Conservation (phyloP, 2,797 vertebrate genomes). For the Oreonectes daqikongensis region DNA sequence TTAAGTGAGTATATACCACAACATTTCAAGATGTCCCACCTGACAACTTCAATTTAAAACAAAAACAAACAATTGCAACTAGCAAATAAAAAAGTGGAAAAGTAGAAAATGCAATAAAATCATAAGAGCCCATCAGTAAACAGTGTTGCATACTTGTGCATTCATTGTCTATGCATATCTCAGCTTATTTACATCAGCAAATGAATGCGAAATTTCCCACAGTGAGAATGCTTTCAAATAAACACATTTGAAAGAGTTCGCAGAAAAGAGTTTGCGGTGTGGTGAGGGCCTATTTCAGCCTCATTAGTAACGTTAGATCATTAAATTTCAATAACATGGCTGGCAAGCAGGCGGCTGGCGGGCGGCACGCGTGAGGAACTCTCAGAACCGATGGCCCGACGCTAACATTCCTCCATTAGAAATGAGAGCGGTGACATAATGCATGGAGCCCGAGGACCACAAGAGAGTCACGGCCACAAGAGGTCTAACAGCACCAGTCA, state of each 20-base stretch:
- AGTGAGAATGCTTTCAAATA: slow-evolving; percentile 36
- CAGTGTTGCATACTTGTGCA: slow-evolving; percentile 10
- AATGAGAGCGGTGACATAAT: slow-evolving; percentile 26
- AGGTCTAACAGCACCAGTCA: not conserved
- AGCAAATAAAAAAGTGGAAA: not conserved
- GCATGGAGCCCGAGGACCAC: not conserved
- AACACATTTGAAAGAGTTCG: slow-evolving; percentile 51
- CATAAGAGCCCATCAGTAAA: slow-evolving; percentile 10
- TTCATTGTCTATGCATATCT: slow-evolving; percentile 2
- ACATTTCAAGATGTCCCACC: not conserved
- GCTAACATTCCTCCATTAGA: slow-evolving; percentile 48
- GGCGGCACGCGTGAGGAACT: slow-evolving; percentile 41
- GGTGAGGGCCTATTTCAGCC: slow-evolving; percentile 45
- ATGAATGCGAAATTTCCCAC: slow-evolving; percentile 30
- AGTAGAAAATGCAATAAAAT: not conserved
- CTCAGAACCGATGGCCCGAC: slow-evolving; percentile 37
- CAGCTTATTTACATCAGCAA: slow-evolving; percentile 31
- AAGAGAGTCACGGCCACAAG: not conserved
- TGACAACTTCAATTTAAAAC: not conserved
- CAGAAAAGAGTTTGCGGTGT: slow-evolving; percentile 32
- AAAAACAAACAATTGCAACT: not conserved
- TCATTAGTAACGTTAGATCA: slow-evolving; percentile 55
- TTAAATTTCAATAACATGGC: slow-evolving; percentile 57
- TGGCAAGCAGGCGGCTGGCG: slow-evolving; percentile 41
- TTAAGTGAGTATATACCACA: no score